These are phyloP conservation scores for Trichomycterus rosablanca DNA, from an alignment of 2,113 vertebrate genomes.

Conservation along the genomic window DNA sequence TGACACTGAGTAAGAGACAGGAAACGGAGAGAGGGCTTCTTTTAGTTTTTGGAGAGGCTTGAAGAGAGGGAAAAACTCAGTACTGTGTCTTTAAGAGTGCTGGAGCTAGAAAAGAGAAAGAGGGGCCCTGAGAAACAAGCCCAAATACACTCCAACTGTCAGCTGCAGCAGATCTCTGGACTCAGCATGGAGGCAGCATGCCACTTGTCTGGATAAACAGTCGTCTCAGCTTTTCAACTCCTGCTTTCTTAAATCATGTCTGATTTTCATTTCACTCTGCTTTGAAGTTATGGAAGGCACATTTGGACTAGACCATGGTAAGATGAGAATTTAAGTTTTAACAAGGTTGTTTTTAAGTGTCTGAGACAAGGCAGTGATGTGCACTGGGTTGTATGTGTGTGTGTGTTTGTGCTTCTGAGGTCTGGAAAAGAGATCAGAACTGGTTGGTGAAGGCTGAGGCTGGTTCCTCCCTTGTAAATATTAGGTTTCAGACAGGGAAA, in stretches of 20 bases:
- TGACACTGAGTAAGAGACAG: not conserved
- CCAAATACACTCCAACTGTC: conserved; percentile 32
- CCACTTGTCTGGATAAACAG: conserved; percentile 20
- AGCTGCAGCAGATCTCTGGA: conserved; percentile 20
- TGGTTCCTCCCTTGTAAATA: not conserved
- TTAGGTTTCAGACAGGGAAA: too few species aligned
- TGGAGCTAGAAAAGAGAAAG: conserved; percentile 11
- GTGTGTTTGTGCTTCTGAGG: not conserved
- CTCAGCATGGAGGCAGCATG: conserved; percentile 15
- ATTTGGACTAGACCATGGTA: conserved; percentile 72
- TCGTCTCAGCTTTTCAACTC: conserved; percentile 1
- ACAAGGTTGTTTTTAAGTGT: conserved; percentile 9
- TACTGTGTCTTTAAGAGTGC: conserved; percentile 44
- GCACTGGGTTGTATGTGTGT: not conserved
- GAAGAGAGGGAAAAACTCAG: conserved; percentile 1
- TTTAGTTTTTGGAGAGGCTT: not conserved
- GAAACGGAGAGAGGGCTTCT: not conserved
- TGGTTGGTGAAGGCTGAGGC: conserved; percentile 12
- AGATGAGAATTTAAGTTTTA: too few species aligned
- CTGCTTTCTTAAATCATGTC: conserved; percentile 56
- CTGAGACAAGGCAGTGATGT: conserved; percentile 13
- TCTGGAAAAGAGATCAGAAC: conserved; percentile 36
- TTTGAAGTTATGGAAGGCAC: conserved; percentile 68
- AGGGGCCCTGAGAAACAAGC: conserved; percentile 29
- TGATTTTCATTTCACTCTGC: conserved; percentile 46